Conservation (phyloP, 2,888 invertebrate genomes). For the Choreutis nemorana region DNA sequence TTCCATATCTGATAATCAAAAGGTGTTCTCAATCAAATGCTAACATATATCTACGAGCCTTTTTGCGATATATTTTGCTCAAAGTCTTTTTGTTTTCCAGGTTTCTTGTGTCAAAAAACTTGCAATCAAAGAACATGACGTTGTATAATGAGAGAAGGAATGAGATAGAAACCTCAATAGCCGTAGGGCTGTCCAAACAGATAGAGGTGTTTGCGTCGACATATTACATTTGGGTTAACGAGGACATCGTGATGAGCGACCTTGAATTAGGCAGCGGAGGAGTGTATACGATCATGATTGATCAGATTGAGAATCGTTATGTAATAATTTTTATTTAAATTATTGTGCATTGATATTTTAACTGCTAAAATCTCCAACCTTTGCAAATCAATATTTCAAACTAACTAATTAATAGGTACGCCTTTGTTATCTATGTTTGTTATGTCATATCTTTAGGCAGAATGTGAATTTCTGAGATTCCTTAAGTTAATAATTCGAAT, state of each 20-base stretch:
- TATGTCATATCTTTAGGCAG: too few species aligned
- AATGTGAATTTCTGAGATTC: too few species aligned
- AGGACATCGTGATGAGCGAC: constrained; percentile 13
- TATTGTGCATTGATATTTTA: too few species aligned
- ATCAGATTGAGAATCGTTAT: constrained; percentile 15
- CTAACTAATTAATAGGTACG: too few species aligned
- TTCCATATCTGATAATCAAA: too few species aligned
- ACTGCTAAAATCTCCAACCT: too few species aligned
- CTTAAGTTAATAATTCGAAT: too few species aligned
- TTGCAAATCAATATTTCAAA: too few species aligned
- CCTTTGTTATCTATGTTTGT: too few species aligned
- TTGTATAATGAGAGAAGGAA: constrained; percentile 26
- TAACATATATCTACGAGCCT: too few species aligned
- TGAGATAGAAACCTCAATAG: constrained; percentile 22
- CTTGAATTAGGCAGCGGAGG: constrained; percentile 31
- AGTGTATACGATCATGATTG: constrained; percentile 30
- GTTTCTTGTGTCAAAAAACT: constrained; percentile 21
- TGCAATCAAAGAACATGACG: constrained; percentile 16
- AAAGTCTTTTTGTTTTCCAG: constrained; percentile 18
- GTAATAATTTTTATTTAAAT: constrained; percentile 14
- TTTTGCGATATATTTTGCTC: background rate
- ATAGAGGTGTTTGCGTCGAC: constrained; percentile 32
- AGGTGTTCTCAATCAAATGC: too few species aligned
- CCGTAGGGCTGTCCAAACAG: constrained; percentile 20
- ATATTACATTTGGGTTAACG: constrained; percentile 23